A percentile compares a stretch with the other conserved stretches of the same genome.
These are phyloP conservation scores for Dipus sagitta DNA, from an alignment of 2,797 vertebrate genomes.

Conservation along the genomic window DNA sequence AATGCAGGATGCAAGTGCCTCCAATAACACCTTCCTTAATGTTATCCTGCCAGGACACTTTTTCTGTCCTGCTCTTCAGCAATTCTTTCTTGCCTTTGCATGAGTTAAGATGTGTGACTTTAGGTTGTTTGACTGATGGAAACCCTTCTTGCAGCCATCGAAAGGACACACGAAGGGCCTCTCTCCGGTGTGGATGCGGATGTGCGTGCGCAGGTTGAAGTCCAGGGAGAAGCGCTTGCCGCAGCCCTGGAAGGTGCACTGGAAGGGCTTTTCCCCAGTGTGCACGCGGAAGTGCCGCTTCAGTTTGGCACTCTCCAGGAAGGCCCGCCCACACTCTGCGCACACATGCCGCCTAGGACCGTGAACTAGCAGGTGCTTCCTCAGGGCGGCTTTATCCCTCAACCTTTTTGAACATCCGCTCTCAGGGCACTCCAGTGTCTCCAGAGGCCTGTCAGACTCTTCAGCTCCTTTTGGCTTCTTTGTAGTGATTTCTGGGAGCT, in stretches of 20 bases:
- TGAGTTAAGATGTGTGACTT: conserved; percentile 7
- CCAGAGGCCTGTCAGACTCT: conserved; percentile 89
- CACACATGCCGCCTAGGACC: conserved; percentile 96
- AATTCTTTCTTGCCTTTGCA: neutral
- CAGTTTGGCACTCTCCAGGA: neutral
- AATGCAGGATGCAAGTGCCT: conserved; percentile 87
- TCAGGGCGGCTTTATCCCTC: conserved; percentile 94
- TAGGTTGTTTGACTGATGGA: conserved; percentile 5
- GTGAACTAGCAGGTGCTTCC: conserved; percentile 95
- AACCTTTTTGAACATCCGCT: conserved; percentile 96
- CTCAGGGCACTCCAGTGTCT: conserved; percentile 95
- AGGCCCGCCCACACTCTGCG: conserved; percentile 81
- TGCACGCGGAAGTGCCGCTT: conserved; percentile 23
- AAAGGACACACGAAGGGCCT: conserved; percentile 8
- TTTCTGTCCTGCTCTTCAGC: conserved; percentile 87
- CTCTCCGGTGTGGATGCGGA: conserved; percentile 50
- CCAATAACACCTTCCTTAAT: conserved; percentile 86
- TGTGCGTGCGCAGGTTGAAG: conserved; percentile 42
- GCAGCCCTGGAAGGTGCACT: conserved; percentile 95
- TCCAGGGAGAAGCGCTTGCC: conserved; percentile 95
- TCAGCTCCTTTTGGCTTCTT: conserved; percentile 92
- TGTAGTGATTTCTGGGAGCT: conserved; percentile 93
- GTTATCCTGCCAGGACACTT: conserved; percentile 81
- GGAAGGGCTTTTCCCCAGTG: neutral
- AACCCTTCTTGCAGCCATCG: neutral